Evolutionary conservation across 2,797 vertebrate species (phyloP).

Genomic region (Cichlasoma orientale): DNA sequence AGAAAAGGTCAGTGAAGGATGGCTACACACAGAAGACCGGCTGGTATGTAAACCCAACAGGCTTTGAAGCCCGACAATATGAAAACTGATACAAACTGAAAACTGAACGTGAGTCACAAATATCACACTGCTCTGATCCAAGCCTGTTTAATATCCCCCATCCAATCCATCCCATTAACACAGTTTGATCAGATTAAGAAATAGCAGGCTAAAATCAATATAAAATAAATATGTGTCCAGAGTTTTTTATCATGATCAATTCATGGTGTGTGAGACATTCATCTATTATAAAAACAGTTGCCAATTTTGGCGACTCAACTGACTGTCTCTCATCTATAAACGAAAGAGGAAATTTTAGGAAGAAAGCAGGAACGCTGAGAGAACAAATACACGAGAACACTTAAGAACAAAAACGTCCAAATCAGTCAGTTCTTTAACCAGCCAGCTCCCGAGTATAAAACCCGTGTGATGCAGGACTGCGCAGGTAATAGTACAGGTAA

Average conservation of each 20-base stretch:
- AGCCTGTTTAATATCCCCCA: neutral
- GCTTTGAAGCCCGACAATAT: neutral
- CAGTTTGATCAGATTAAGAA: neutral
- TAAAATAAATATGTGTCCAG: neutral
- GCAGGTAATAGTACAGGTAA: neutral
- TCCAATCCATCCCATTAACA: neutral
- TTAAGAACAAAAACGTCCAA: neutral
- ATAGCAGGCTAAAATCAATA: neutral
- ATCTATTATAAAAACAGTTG: neutral
- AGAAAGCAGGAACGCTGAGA: neutral
- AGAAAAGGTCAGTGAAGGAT: too few relatives aligned
- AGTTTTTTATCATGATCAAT: neutral
- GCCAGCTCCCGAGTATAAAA: neutral
- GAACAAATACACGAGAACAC: neutral
- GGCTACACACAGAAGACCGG: neutral
- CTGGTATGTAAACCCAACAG: neutral
- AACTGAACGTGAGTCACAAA: neutral
- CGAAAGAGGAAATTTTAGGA: neutral
- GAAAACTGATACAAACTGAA: neutral
- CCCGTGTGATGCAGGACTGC: neutral
- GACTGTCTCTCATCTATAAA: neutral
- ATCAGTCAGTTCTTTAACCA: neutral
- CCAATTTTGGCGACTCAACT: too few relatives aligned
- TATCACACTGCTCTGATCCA: neutral
- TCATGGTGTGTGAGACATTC: neutral